A percentile compares a stretch with the other conserved stretches of the same genome.
phyloP scores from a whole-genome alignment of 2,888 invertebrate genomes.

The Saturnia pavonia region DNA sequence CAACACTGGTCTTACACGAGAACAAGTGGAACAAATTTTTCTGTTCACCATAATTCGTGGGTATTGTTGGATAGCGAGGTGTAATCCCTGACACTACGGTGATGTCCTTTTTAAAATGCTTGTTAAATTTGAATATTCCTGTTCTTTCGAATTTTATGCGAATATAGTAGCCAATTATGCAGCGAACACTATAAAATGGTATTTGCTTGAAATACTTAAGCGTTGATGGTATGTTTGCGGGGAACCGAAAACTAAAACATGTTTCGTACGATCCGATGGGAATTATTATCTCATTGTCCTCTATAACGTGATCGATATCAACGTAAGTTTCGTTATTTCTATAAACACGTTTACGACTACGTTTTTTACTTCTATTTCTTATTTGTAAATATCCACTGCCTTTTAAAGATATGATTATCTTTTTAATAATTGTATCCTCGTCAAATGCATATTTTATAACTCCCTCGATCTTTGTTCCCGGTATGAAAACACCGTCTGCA shows the following conservation, averaged over 20 bases:
- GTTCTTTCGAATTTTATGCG: slow-evolving; percentile 46
- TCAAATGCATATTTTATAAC: slow-evolving; percentile 45
- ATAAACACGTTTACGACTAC: slow-evolving; percentile 19
- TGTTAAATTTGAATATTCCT: slow-evolving; percentile 40
- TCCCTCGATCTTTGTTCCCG: slow-evolving; percentile 44
- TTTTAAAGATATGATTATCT: slow-evolving; percentile 40
- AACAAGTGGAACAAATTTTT: slow-evolving; percentile 44
- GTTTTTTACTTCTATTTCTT: slow-evolving; percentile 21
- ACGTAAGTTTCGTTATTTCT: slow-evolving; percentile 34
- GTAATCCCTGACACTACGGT: slow-evolving; percentile 39
- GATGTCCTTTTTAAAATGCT: slow-evolving; percentile 43
- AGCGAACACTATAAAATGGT: slow-evolving; percentile 27
- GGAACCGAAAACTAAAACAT: slow-evolving; percentile 42
- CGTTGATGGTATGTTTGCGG: slow-evolving; percentile 39
- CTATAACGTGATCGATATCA: slow-evolving; percentile 31
- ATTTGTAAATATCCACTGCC: slow-evolving; percentile 32
- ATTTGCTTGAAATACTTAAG: slow-evolving; percentile 29
- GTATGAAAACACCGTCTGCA: slow-evolving; percentile 36
- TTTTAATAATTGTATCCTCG: slow-evolving; percentile 39
- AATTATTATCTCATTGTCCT: slow-evolving; percentile 26
- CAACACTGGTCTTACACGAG: slow-evolving; percentile 34
- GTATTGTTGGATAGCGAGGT: slow-evolving; percentile 36
- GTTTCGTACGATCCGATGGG: slow-evolving; percentile 37
- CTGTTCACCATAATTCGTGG: slow-evolving; percentile 37
- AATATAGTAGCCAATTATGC: slow-evolving; percentile 44